phyloP scores from a whole-genome alignment of 2,113 vertebrate genomes.

The Cromileptes altivelis region DNA sequence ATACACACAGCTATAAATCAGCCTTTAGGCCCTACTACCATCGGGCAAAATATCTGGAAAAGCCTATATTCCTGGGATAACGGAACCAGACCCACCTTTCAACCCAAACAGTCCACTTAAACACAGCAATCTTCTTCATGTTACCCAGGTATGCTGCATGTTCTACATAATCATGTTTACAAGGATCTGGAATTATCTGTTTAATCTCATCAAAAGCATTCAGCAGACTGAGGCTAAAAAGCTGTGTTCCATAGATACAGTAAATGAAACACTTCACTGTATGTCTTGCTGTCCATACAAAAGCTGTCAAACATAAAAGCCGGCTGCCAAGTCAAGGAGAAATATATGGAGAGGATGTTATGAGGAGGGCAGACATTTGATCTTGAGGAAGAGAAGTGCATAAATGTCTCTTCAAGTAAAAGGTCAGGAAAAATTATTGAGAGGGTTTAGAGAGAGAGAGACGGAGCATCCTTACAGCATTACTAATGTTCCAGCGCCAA shows the following conservation, averaged over 20 bases:
- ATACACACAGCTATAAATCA: no score
- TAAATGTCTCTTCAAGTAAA: constrained; percentile 75
- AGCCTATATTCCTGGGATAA: not conserved
- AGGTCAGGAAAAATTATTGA: constrained; percentile 63
- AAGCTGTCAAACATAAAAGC: constrained; percentile 53
- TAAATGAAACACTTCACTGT: constrained; percentile 40
- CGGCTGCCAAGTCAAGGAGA: constrained; percentile 43
- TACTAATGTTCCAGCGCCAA: constrained; percentile 53
- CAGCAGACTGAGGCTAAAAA: not conserved
- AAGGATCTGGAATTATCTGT: not conserved
- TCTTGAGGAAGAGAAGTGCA: constrained; percentile 61
- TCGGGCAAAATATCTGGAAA: not conserved
- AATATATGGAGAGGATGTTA: constrained; percentile 41
- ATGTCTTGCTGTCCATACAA: constrained; percentile 13
- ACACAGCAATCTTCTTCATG: not conserved
- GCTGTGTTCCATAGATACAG: not conserved
- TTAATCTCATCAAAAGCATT: constrained; percentile 1
- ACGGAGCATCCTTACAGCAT: constrained; percentile 50
- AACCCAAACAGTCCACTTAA: constrained; percentile 8
- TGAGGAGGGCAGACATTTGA: constrained; percentile 66
- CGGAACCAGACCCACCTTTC: not conserved
- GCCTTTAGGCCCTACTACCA: no score
- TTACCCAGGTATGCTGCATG: not conserved
- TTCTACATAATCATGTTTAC: not conserved
- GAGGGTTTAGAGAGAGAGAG: constrained; percentile 58